phyloP scores from a whole-genome alignment of 2,113 vertebrate species.

The Acrocephalus kingi region DNA sequence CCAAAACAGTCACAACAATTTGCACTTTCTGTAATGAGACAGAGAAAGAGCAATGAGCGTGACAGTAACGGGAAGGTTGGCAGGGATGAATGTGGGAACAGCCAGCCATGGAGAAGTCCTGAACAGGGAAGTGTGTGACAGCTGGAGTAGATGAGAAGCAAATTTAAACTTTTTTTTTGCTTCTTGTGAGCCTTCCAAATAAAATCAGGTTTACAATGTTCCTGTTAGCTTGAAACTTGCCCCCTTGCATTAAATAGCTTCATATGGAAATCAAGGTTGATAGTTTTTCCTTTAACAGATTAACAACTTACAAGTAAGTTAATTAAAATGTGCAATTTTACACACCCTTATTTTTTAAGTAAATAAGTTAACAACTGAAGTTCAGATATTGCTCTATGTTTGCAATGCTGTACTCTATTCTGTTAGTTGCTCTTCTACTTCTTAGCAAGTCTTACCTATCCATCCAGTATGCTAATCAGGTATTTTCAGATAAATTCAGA shows the following conservation, averaged over 20 bases:
- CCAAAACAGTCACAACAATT: constrained; percentile 99
- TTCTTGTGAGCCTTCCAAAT: neutral
- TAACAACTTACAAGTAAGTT: neutral
- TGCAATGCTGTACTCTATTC: neutral
- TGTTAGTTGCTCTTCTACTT: neutral
- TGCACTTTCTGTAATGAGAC: constrained; percentile 91
- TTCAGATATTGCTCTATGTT: neutral
- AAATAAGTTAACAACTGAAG: neutral
- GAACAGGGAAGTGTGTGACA: neutral
- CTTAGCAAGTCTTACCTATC: neutral
- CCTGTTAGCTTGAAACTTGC: neutral
- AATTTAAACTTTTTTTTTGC: neutral
- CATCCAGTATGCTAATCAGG: neutral
- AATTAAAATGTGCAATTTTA: neutral
- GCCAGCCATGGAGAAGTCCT: neutral
- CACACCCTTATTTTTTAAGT: neutral
- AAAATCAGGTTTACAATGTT: neutral
- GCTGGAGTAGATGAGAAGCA: neutral
- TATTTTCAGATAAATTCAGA: neutral
- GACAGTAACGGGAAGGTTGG: neutral
- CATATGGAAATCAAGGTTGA: neutral
- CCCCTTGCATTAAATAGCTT: neutral
- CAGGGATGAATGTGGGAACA: neutral
- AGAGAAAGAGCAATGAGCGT: neutral
- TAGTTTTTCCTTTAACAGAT: neutral